These are phyloP conservation scores for Saturnia japonica DNA, from an alignment of 2,888 invertebrate genomes.

Conservation along the genomic window DNA sequence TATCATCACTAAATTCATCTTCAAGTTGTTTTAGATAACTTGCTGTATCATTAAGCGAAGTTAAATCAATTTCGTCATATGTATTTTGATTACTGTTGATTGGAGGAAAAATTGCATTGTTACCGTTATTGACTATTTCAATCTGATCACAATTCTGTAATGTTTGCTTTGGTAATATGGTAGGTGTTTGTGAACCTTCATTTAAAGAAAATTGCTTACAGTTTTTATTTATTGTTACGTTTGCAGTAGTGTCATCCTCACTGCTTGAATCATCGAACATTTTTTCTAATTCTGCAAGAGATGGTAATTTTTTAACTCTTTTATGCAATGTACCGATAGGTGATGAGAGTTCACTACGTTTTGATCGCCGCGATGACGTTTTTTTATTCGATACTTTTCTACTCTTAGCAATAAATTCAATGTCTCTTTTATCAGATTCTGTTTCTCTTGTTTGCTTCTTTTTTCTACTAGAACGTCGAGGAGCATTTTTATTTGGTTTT, in stretches of 20 bases:
- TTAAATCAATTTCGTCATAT: not conserved
- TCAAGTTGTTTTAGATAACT: constrained; percentile 5
- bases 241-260: constrained; percentile 24
- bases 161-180: not conserved
- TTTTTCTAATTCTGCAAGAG: constrained; percentile 45
- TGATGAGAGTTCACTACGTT: not conserved
- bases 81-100: constrained; percentile 22
- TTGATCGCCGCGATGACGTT: not conserved
- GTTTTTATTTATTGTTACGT: not conserved
- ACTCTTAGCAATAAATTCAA: not conserved
- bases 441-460: not conserved
- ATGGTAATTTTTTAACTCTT: constrained; percentile 48
- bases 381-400: not conserved
- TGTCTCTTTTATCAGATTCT: not conserved
- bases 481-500: not conserved
- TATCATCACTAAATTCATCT: constrained; percentile 21
- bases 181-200: not conserved
- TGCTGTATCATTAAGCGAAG: not conserved
- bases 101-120: not conserved
- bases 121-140: not conserved
- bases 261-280: constrained; percentile 45
- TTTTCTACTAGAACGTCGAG: constrained; percentile 2
- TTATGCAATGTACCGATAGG: constrained; percentile 22
- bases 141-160: not conserved
- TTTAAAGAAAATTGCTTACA: not conserved